Percentiles rank a stretch among this genome's conserved stretches.
These are phyloP conservation scores for Drosophila algonquin DNA, from an alignment of 2,888 invertebrate genomes.

Conservation along the genomic window DNA sequence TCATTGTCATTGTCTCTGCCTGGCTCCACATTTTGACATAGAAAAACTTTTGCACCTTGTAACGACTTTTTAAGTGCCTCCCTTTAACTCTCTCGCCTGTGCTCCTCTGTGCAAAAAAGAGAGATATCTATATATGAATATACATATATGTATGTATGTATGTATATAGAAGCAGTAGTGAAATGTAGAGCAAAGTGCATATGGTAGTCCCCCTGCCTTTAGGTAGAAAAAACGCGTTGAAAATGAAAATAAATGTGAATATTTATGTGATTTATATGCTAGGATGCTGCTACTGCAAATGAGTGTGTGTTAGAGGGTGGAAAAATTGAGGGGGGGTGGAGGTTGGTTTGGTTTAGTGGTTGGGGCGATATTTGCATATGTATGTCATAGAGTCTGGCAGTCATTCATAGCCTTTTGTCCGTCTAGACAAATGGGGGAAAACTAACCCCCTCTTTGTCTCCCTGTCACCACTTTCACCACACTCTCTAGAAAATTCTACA, in stretches of 20 bases:
- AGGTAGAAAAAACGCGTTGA: constrained; percentile 60
- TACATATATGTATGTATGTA: too few relatives aligned
- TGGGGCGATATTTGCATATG: constrained; percentile 36
- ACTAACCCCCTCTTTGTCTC: background rate
- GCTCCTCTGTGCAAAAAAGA: background rate
- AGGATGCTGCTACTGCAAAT: constrained; percentile 44
- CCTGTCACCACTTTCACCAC: background rate
- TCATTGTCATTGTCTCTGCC: constrained; percentile 55
- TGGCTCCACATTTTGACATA: constrained; percentile 32
- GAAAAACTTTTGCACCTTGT: constrained; percentile 69
- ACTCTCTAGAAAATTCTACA: too few relatives aligned
- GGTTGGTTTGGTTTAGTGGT: background rate
- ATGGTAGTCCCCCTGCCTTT: constrained; percentile 47
- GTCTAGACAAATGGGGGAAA: constrained; percentile 47
- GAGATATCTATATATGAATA: background rate
- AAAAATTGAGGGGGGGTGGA: background rate
- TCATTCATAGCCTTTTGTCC: constrained; percentile 34
- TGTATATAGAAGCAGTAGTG: background rate
- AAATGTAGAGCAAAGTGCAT: constrained; percentile 70
- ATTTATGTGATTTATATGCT: constrained; percentile 66
- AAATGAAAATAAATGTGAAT: constrained; percentile 72
- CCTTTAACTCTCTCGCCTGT: constrained; percentile 1
- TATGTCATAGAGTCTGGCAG: constrained; percentile 42
- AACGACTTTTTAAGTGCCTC: constrained; percentile 70
- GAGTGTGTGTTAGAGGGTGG: constrained; percentile 17